Conservation (phyloP, 1,140 invertebrate genomes). For the Sycobia sp. region DNA sequence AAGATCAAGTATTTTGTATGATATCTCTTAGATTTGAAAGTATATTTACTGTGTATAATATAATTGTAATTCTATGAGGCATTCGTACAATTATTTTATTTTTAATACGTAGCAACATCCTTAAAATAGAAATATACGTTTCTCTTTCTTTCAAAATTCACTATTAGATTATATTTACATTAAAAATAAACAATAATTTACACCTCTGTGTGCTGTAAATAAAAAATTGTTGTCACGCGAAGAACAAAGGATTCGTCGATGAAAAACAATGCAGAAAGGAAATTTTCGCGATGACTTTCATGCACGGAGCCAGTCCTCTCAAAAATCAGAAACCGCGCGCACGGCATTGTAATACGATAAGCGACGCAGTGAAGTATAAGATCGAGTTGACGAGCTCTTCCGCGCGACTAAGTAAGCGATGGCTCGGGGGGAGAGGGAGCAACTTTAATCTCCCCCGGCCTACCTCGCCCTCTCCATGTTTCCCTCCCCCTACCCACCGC, state of each 20-base stretch:
- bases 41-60: no score
- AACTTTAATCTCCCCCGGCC: slow-evolving; percentile 19
- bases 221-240: no score
- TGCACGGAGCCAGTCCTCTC: background rate
- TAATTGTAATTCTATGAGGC: no score
- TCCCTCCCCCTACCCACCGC: background rate
- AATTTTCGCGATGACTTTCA: background rate
- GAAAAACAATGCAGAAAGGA: background rate
- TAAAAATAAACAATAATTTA: no score
- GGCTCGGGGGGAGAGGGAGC: slow-evolving; percentile 18
- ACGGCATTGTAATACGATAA: slow-evolving; percentile 13
- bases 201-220: no score
- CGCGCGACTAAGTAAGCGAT: slow-evolving; percentile 19
- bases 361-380: slow-evolving; percentile 4
- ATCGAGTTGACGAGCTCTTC: slow-evolving; percentile 24
- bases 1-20: no score
- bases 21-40: no score
- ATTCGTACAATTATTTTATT: no score
- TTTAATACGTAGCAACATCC: no score
- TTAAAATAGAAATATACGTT: no score
- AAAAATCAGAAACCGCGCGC: slow-evolving; percentile 4
- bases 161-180: no score
- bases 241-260: background rate
- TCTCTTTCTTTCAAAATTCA: no score
- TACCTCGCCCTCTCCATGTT: background rate